A percentile compares a stretch with the other conserved stretches of the same genome.
Conservation (phyloP, 2,888 invertebrate species). For the Oligia latruncula region DNA sequence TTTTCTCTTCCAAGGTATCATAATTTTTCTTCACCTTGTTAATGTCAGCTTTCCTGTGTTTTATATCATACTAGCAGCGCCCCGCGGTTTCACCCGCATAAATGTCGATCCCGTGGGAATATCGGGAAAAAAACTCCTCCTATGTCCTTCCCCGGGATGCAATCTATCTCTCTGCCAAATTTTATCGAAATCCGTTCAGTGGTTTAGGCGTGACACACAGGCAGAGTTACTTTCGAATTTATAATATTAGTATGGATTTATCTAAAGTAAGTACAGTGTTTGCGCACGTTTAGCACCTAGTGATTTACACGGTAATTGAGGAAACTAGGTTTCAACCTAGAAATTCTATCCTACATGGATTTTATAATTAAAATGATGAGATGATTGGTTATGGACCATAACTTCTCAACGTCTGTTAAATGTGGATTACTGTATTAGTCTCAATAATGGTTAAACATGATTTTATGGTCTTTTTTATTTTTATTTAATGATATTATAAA, state of each 20-base stretch:
- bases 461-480: not conserved
- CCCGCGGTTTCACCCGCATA: too few relatives aligned
- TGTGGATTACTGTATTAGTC: not conserved
- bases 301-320: slow-evolving; percentile 29
- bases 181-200: too few relatives aligned
- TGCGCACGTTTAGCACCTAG: slow-evolving; percentile 25
- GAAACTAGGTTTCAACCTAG: slow-evolving; percentile 8
- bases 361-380: slow-evolving; percentile 33
- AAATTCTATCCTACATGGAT: slow-evolving; percentile 4
- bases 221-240: too few relatives aligned
- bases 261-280: slow-evolving; percentile 17
- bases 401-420: not conserved
- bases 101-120: too few relatives aligned
- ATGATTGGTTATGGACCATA: slow-evolving; percentile 15
- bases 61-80: not conserved
- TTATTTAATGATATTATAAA: too few relatives aligned
- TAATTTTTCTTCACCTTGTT: not conserved
- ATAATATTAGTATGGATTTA: slow-evolving; percentile 7
- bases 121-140: too few relatives aligned
- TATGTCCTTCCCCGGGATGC: too few relatives aligned
- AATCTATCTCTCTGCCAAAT: too few relatives aligned
- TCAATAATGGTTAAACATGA: not conserved
- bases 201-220: too few relatives aligned
- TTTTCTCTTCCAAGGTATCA: slow-evolving; percentile 17
- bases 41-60: not conserved